Conservation (phyloP, 2,113 vertebrate species). For the Peromyscus maniculatus region DNA sequence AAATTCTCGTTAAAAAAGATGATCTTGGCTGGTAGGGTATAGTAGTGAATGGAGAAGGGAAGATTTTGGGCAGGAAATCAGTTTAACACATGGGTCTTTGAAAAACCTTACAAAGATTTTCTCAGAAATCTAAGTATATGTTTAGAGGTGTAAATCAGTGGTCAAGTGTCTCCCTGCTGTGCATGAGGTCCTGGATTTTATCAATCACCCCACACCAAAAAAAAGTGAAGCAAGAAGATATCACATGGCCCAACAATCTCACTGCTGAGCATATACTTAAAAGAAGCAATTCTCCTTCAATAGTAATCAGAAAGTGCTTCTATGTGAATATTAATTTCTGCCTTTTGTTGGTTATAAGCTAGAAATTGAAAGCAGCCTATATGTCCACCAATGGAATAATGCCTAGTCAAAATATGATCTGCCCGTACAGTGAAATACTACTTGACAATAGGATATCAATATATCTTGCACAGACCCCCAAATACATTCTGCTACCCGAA, state of each 20-base stretch:
- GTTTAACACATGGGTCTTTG: not conserved
- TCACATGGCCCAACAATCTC: not conserved
- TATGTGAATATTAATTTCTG: not conserved
- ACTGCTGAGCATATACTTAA: not conserved
- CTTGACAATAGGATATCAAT: not conserved
- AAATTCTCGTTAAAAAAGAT: not conserved
- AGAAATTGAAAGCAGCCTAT: not conserved
- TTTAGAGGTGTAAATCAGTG: not conserved
- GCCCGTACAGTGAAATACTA: not conserved
- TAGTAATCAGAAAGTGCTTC: not conserved
- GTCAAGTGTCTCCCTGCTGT: not conserved
- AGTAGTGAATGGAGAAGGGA: not conserved
- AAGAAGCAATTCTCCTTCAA: conserved; percentile 23
- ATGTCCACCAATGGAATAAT: not conserved
- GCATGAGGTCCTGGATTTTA: not conserved
- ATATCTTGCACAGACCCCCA: not conserved
- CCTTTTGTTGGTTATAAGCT: not conserved
- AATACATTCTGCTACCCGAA: not conserved
- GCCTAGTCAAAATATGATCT: not conserved
- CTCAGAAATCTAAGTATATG: not conserved
- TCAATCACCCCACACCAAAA: not conserved
- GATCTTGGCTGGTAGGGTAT: not conserved
- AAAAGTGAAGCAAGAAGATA: not conserved
- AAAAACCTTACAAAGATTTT: not conserved
- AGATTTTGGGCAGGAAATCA: not conserved